Base-by-base conservation (phyloP, 2,888 invertebrate species). In the Drosophila helvetica region DNA sequence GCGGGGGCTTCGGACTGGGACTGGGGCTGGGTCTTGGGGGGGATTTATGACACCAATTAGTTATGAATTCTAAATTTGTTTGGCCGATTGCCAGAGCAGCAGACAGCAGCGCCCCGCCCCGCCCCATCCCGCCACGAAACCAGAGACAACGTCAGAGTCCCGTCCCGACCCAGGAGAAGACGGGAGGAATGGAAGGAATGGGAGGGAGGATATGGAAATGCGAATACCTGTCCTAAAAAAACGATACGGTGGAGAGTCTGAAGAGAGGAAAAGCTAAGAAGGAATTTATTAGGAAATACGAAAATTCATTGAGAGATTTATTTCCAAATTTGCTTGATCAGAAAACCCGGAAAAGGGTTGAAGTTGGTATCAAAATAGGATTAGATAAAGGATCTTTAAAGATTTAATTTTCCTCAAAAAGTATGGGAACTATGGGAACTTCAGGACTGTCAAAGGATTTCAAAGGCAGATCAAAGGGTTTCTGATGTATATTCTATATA, bases 21-120 rank as follows among this genome's bases (percentile, higher is more conserved):
- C 22, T 22, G 22, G 46, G 42, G 22, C 58, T 19, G 45, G 12
- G 47, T 2, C 10, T 22, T 22, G 7, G 18, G 19, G n/a, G 19
- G 10, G 63, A 82, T 84, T 88, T 88, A 84, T 84, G 83, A 86
- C 88, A 84, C 80, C 83, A 88, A 84, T 84, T 84, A 88, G 88
- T 88, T 84, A 84, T 84, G 88, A 84, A 88, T 83, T 86, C 84
- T 54, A 86, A 84, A 80, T 88, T 88, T 80, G 88, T 88, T 84
- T 88, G 83, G 88, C 78, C 66, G 80, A 76, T 71, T 83, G 88
- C 88, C 83, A 83, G 71, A 66, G 45, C 17, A 33, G 45, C 57
- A 57, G 53, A 53, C 64, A 64, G 66, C 48, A 6, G 6, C 25
- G 25, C 25, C 25, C 6, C 25, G 1, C 25, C 0, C 6, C 25